Percentiles rank a stretch among this genome's conserved stretches.
Evolutionary conservation across 2,797 vertebrate species (phyloP).

Genomic region (Poecile montanus): DNA sequence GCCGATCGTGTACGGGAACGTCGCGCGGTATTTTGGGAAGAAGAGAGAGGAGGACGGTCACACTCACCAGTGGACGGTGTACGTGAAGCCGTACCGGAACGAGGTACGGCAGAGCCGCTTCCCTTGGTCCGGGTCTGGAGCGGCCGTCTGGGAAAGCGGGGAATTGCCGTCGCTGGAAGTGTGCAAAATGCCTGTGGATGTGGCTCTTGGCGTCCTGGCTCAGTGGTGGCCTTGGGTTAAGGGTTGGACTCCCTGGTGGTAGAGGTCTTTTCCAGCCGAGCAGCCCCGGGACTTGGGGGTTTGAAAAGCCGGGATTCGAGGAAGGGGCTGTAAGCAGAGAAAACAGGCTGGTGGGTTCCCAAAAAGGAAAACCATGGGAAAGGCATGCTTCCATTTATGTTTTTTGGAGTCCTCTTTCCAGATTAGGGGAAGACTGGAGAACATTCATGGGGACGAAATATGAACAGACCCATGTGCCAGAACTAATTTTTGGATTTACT

Average conservation of each 20-base stretch:
- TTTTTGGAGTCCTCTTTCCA: background rate
- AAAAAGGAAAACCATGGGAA: background rate
- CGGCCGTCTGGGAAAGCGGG: background rate
- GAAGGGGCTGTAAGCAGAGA: background rate
- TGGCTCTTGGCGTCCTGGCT: background rate
- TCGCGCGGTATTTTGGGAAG: slow-evolving; percentile 96
- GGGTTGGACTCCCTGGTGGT: background rate
- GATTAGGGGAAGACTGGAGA: background rate
- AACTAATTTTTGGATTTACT: rapidly evolving
- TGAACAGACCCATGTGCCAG: rapidly evolving
- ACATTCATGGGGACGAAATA: rapidly evolving
- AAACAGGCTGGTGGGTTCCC: background rate
- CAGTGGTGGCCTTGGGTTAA: background rate
- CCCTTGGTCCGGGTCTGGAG: rapidly evolving
- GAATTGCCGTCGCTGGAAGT: background rate
- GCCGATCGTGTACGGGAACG: slow-evolving; percentile 95
- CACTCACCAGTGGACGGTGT: slow-evolving; percentile 98
- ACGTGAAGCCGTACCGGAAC: slow-evolving; percentile 95
- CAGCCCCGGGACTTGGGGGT: background rate
- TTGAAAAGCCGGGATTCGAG: background rate
- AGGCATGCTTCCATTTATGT: rapidly evolving
- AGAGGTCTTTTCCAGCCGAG: background rate
- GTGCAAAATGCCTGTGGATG: background rate
- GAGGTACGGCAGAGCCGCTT: slow-evolving; percentile 78
- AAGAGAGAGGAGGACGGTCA: slow-evolving; percentile 97